Base-by-base conservation (phyloP, 2,113 vertebrate species). In the Natator depressus region DNA sequence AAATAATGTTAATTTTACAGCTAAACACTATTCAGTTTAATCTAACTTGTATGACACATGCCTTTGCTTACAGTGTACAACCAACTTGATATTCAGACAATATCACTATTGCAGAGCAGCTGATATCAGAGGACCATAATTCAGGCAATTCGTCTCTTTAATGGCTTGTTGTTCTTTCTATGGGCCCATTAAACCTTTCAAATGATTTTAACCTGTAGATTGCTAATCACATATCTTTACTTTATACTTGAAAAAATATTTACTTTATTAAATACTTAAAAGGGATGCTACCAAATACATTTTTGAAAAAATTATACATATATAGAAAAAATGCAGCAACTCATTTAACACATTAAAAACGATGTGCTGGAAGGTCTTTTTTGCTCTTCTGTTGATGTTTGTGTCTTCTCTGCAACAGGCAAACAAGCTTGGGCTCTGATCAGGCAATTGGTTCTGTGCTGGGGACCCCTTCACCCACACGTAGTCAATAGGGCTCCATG, bases 151-250 rank as follows among this genome's bases (percentile, higher is more conserved):
- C 12, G 35, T 80, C 92, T 82, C 87, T 89, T 83, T 72, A 89
- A 87, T 82, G 42, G 46, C 10, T 93, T 95, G 55, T 89, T 92
- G 27, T 91, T 94, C 50, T 80, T 87, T 95, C 50, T 57, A 42
- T 79, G 75, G 27, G 20, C 31, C 76, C 92, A 85, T 93, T 97
- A 95, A 93, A 95, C 10, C 95, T 96, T 92, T 89, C 84, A 95
- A 96, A 91, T 50, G 80, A 76, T 92, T 97, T 95, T 79, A 94
- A 95, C 80, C 50, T 75, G 35, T 86, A 97, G 87, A 89, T 46
- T 94, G 85, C 57, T 95, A 92, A 90, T 89, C 46, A 85, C 51
- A 55, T 22, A 20, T 14, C 87, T 55, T 54, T 38, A 24, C 54
- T 93, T 93, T 65, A 91, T 82, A 94, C 24, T 12, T 25, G 72